phyloP scores from a whole-genome alignment of 1,140 invertebrate species.

The Triops longicaudatus region DNA sequence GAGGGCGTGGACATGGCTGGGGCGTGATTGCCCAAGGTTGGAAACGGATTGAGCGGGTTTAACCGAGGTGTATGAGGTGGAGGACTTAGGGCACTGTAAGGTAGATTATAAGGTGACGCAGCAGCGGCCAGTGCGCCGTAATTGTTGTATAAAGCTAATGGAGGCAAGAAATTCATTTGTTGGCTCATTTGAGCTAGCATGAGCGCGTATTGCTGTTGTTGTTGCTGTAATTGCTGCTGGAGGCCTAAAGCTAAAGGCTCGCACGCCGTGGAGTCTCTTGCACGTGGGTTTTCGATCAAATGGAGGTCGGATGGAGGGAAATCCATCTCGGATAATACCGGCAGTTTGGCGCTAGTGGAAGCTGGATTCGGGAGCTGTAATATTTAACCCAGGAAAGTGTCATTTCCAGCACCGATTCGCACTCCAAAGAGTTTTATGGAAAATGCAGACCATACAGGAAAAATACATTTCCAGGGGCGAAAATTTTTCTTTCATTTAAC shows the following conservation, averaged over 20 bases:
- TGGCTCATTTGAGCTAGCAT: constrained; percentile 27
- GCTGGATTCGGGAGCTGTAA: not conserved
- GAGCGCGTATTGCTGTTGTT: constrained; percentile 29
- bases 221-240: constrained; percentile 28
- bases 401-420: not conserved
- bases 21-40: not conserved
- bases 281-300: not conserved
- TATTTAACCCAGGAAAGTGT: not conserved
- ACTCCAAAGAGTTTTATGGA: not conserved
- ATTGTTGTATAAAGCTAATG: constrained; percentile 16
- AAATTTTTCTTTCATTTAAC: not conserved
- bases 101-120: not conserved
- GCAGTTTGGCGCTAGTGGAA: constrained; percentile 16
- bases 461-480: not conserved
- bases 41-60: not conserved
- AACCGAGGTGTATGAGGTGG: not conserved
- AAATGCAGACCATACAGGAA: not conserved
- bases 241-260: constrained; percentile 16
- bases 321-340: constrained; percentile 1
- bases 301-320: not conserved
- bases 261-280: not conserved
- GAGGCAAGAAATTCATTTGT: constrained; percentile 20
- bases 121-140: not conserved
- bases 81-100: not conserved
- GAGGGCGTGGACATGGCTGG: not conserved